Evolutionary conservation across 2,113 vertebrate species (phyloP).

Genomic region (Sander lucioperca): DNA sequence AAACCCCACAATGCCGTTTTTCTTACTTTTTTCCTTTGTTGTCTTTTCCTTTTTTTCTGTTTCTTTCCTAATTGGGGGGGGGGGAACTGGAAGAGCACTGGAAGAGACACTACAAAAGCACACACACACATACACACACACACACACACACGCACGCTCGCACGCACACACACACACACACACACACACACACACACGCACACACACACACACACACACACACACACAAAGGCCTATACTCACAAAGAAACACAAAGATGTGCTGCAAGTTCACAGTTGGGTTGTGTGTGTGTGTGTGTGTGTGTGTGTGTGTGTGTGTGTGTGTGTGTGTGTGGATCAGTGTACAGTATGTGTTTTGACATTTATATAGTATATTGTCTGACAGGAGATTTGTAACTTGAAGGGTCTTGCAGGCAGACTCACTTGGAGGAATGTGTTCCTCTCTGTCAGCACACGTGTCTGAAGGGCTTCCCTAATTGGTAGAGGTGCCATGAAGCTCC

Average conservation of each 20-base stretch:
- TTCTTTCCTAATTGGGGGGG: no score
- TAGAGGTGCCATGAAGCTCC: constrained; percentile 56
- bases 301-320: constrained; percentile 12
- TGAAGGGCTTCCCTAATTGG: constrained; percentile 70
- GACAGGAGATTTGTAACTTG: constrained; percentile 41
- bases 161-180: no score
- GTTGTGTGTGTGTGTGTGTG: constrained; percentile 33
- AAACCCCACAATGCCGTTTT: no score
- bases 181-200: no score
- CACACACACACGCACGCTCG: no score
- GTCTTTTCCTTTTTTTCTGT: no score
- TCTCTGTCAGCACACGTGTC: neutral
- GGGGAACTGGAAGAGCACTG: no score
- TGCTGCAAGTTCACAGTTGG: neutral
- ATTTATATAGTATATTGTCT: constrained; percentile 11
- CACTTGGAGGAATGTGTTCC: neutral
- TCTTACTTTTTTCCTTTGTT: no score
- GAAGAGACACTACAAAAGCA: no score
- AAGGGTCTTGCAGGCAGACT: no score
- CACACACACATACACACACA: no score
- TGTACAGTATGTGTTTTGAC: neutral
- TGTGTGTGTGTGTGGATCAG: neutral
- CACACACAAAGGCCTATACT: neutral
- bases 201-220: neutral
- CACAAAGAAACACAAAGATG: neutral